Evolutionary conservation across 2,888 invertebrate genomes (phyloP).

Genomic region (Sinhomidia bicolor): DNA sequence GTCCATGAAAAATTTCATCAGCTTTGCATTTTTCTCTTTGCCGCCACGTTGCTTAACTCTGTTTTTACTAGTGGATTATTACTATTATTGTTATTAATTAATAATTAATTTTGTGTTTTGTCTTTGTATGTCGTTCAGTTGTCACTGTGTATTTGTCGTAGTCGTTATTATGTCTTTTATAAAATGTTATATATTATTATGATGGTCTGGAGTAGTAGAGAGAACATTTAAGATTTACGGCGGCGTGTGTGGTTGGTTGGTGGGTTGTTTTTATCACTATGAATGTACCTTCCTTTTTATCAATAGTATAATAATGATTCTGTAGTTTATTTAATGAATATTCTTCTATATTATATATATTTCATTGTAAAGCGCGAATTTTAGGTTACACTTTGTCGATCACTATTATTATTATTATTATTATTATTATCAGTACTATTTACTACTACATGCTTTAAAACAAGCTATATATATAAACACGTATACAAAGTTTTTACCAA

Average conservation of each 20-base stretch:
- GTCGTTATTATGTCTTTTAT: not conserved
- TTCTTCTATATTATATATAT: no score
- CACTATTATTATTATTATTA: no score
- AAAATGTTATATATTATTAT: no score
- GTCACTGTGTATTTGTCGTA: not conserved
- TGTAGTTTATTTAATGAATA: not conserved
- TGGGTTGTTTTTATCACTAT: slow-evolving; percentile 2
- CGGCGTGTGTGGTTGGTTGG: not conserved
- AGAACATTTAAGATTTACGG: not conserved
- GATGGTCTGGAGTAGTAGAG: not conserved
- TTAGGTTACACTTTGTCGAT: no score
- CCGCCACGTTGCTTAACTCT: not conserved
- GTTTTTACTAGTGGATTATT: not conserved
- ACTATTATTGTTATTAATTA: not conserved
- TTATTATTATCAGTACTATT: no score
- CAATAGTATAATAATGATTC: not conserved
- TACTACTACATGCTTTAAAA: no score
- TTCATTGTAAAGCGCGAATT: no score
- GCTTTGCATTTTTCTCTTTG: not conserved
- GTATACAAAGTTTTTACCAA: no score
- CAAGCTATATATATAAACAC: no score
- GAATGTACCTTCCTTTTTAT: slow-evolving; percentile 2
- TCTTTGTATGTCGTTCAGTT: not conserved
- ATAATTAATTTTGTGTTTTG: not conserved
- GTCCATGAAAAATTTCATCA: not conserved